Evolutionary conservation across 92 coral and sea anemone genomes (phyloP), one percentile per base, ranked within the genome.

Genomic region (Phenganax marumi): DNA sequence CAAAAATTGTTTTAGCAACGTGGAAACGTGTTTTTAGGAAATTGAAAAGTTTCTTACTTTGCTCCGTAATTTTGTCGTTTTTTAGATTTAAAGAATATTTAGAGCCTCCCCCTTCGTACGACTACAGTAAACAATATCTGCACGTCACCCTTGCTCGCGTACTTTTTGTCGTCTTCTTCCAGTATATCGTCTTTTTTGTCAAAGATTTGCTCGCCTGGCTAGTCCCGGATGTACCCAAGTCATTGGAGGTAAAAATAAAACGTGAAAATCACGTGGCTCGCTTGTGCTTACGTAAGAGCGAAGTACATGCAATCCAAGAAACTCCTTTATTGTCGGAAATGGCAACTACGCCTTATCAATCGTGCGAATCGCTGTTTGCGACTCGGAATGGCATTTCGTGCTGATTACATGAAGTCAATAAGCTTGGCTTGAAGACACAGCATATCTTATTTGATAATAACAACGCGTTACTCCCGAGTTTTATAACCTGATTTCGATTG

Each of bases 171-270:
- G 69, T 96, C 43, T 65, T 92, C 64, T 96, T 96, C 84, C 99
- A 96, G 84, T 96, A 96, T 75, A 63, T 92, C 54, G 99, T 92
- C 13, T 92, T 92, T 87, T 89, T 96, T 79, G 90, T 90, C 63
- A 97, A 89, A 52, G 88, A 88, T 18, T 76, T 91, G 68, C 77
- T 96, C 73, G 92, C 92, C 87, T 96, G 95, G 96, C 80, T 91
- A 9, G 91, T 96, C 85, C 97, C 99, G 46, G 97, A 96, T 68
- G 90, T 92, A n/a, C 99, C 99, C 8, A 88, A 84, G 75, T 82
- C 93, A 60, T 85, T 96, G 65, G 96, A 96, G 60, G 87, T 89
- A 60, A 90, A 86, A 72, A 96, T 96, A 52, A 92, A 91, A 83
- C 95, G 93, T 33, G 99, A 96, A 69, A 90, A 90, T 26, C 93